A percentile compares a stretch with the other conserved stretches of the same genome.
phyloP scores from a whole-genome alignment of 2,888 invertebrate species.

The Pherbina coryleti region DNA sequence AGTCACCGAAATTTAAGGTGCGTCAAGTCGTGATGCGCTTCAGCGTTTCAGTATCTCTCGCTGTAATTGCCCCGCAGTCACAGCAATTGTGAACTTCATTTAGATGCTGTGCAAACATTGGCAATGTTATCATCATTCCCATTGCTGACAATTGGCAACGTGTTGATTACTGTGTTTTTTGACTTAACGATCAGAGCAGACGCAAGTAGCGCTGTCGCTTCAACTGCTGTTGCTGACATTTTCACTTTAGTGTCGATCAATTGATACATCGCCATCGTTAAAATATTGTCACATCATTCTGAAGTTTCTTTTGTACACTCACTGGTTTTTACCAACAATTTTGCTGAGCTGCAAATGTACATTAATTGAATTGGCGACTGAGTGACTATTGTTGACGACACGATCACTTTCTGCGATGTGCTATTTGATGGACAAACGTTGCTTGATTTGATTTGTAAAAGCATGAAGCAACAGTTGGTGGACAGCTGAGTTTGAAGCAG shows the following conservation, averaged over 20 bases:
- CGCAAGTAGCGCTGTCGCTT: background rate
- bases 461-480: constrained; percentile 6
- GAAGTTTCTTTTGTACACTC: constrained; percentile 30
- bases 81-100: constrained; percentile 10
- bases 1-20: constrained; percentile 1
- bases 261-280: constrained; percentile 53
- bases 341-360: background rate
- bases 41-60: too few species aligned
- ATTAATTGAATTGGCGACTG: constrained; percentile 29
- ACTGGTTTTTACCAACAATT: constrained; percentile 37
- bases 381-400: background rate
- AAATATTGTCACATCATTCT: constrained; percentile 55
- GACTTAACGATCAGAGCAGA: background rate
- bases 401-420: background rate
- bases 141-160: constrained; percentile 28
- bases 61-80: background rate
- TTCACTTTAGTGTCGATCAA: constrained; percentile 39
- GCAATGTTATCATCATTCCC: background rate
- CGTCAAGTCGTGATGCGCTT: background rate
- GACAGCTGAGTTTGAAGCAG: background rate
- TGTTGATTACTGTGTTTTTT: constrained; percentile 33
- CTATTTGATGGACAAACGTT: background rate
- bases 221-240: constrained; percentile 5
- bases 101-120: background rate
- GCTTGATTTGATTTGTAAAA: constrained; percentile 9